These are phyloP conservation scores for Forficula auricularia DNA, from an alignment of 1,140 invertebrate species.

Conservation along the genomic window DNA sequence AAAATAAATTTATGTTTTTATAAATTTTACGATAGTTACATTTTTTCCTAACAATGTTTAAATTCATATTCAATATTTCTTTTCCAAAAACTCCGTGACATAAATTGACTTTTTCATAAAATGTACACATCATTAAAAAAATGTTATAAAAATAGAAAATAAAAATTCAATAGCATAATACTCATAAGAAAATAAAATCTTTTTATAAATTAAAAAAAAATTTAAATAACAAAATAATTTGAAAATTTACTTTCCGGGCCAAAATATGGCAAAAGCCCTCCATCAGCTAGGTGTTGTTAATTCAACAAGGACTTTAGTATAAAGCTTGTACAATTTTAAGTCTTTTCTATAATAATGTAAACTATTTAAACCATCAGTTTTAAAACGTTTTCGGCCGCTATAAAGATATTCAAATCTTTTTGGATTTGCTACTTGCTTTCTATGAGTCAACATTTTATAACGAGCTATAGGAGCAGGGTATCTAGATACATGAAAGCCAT, in stretches of 20 bases:
- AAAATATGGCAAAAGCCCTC: constrained; percentile 13
- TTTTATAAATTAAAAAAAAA: too few relatives aligned
- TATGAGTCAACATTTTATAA: constrained; percentile 81
- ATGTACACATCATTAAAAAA: too few relatives aligned
- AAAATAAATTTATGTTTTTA: too few relatives aligned
- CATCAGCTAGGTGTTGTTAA: constrained; percentile 38
- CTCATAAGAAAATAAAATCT: constrained; percentile 27
- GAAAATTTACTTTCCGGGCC: constrained; percentile 2
- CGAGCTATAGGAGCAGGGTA: constrained; percentile 73
- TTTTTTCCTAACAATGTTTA: too few relatives aligned
- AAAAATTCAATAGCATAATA: too few relatives aligned
- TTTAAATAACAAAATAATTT: too few relatives aligned
- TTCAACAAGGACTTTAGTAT: constrained; percentile 58
- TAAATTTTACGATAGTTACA: too few relatives aligned
- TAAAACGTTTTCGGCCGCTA: constrained; percentile 61
- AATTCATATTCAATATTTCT: too few relatives aligned
- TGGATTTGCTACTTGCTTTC: constrained; percentile 73
- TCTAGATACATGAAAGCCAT: constrained; percentile 63
- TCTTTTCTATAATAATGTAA: constrained; percentile 63
- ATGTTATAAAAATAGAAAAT: too few relatives aligned
- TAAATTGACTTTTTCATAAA: too few relatives aligned
- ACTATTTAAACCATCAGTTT: constrained; percentile 69
- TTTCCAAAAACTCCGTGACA: too few relatives aligned
- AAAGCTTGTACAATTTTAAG: constrained; percentile 46
- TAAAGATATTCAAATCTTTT: constrained; percentile 75